Percentiles rank a stretch among this genome's conserved stretches.
Conservation (phyloP, 2,113 vertebrate genomes). For the Laterallus jamaicensis region DNA sequence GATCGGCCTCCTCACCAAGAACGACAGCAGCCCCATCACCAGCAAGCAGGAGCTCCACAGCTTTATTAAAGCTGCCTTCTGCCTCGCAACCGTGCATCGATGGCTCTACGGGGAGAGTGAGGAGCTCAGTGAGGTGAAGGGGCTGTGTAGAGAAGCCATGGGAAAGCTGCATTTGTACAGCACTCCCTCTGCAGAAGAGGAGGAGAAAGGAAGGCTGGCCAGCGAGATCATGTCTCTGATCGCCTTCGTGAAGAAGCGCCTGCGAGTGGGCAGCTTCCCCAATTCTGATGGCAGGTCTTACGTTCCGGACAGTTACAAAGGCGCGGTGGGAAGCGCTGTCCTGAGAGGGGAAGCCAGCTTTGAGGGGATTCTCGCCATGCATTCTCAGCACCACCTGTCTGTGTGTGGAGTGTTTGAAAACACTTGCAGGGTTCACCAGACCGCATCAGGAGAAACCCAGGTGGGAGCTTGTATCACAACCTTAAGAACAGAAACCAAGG, state of each 20-base stretch:
- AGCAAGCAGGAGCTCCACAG: conserved; percentile 93
- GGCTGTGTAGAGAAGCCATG: conserved; percentile 80
- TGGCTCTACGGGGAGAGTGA: conserved; percentile 72
- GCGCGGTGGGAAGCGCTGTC: conserved; percentile 35
- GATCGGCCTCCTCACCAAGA: conserved; percentile 86
- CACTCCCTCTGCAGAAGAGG: not conserved
- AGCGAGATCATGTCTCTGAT: conserved; percentile 81
- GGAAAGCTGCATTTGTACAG: conserved; percentile 77
- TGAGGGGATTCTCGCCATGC: conserved; percentile 71
- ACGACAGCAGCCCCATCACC: conserved; percentile 58
- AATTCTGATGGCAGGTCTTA: conserved; percentile 83
- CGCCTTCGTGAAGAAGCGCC: conserved; percentile 66
- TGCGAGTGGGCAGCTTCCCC: conserved; percentile 75
- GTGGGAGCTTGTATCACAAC: conserved; percentile 82
- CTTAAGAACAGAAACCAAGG: conserved; percentile 80
- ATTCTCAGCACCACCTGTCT: conserved; percentile 85
- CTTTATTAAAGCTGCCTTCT: conserved; percentile 88
- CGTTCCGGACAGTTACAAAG: conserved; percentile 83
- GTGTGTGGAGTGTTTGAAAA: conserved; percentile 78
- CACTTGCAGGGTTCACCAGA: conserved; percentile 48
- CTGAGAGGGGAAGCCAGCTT: conserved; percentile 73
- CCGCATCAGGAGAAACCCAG: not conserved
- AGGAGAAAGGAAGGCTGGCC: conserved; percentile 73
- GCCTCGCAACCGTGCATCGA: conserved; percentile 77
- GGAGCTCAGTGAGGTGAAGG: not conserved